Conservation (phyloP, 1,140 invertebrate genomes). For the Philotrypesis tridentata region DNA sequence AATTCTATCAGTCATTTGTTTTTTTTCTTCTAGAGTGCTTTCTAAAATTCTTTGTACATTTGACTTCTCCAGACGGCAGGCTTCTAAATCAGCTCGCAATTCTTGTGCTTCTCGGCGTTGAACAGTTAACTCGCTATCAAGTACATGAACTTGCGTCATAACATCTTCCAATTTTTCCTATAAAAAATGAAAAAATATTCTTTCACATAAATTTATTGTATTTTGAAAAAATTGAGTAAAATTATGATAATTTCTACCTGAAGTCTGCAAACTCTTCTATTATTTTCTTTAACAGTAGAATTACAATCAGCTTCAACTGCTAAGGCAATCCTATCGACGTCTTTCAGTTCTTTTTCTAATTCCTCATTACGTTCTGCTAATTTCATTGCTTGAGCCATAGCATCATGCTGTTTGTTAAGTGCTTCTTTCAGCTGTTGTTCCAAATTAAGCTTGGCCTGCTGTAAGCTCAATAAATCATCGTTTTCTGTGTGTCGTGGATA, state of each 20-base stretch:
- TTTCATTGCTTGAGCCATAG: conserved; percentile 80
- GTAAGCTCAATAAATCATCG: conserved; percentile 74
- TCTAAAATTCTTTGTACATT: conserved; percentile 76
- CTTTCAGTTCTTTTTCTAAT: conserved; percentile 79
- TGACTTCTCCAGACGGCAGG: conserved; percentile 71
- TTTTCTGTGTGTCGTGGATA: conserved; percentile 54
- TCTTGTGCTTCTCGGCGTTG: conserved; percentile 71
- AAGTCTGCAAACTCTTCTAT: conserved; percentile 64
- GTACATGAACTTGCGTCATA: conserved; percentile 69
- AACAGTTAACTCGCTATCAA: conserved; percentile 72
- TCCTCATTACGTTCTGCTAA: conserved; percentile 80
- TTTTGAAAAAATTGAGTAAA: not conserved
- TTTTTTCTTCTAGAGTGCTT: conserved; percentile 76
- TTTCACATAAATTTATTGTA: not conserved
- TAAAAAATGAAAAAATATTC: not conserved
- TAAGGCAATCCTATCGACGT: conserved; percentile 80
- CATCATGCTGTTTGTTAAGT: conserved; percentile 82
- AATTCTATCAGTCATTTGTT: conserved; percentile 71
- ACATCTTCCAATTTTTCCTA: conserved; percentile 73
- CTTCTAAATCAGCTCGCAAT: conserved; percentile 72
- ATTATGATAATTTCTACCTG: conserved; percentile 64
- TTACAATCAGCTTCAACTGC: conserved; percentile 79
- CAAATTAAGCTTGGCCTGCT: conserved; percentile 74
- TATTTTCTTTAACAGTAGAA: conserved; percentile 69
- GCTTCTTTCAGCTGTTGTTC: conserved; percentile 78